A percentile compares a stretch with the other conserved stretches of the same genome.
Conservation (phyloP, 2,888 invertebrate genomes). For the Pogonocherus hispidulus region DNA sequence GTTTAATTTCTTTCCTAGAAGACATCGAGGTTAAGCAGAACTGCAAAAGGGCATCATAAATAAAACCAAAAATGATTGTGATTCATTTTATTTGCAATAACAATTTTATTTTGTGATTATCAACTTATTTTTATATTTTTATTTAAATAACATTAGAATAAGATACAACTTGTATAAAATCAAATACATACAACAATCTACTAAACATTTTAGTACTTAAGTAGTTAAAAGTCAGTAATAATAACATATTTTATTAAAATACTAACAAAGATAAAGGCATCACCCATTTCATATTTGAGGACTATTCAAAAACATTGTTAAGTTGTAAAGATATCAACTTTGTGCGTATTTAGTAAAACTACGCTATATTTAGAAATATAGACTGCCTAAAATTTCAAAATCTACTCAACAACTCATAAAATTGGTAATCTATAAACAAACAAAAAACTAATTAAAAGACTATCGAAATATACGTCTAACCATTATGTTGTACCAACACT, state of each 20-base stretch:
- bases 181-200: slow-evolving; percentile 39
- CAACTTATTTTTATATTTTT: slow-evolving; percentile 35
- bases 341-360: not conserved
- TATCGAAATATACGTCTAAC: no score
- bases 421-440: no score
- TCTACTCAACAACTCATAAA: not conserved
- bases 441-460: no score
- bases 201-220: slow-evolving; percentile 31
- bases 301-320: not conserved
- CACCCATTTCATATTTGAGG: not conserved
- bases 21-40: no score
- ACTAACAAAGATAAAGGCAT: slow-evolving; percentile 6
- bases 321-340: not conserved
- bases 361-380: not conserved
- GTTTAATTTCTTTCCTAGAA: not conserved
- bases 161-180: slow-evolving; percentile 42
- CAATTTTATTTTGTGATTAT: slow-evolving; percentile 40
- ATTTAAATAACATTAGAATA: slow-evolving; percentile 32
- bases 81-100: slow-evolving; percentile 44
- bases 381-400: not conserved
- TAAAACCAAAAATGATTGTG: slow-evolving; percentile 23
- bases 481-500: no score
- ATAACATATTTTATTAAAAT: slow-evolving; percentile 11
- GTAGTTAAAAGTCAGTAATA: slow-evolving; percentile 15
- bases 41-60: not conserved